These are phyloP conservation scores for Paraplagusia blochii DNA, from an alignment of 2,113 vertebrate species.

Conservation along the genomic window DNA sequence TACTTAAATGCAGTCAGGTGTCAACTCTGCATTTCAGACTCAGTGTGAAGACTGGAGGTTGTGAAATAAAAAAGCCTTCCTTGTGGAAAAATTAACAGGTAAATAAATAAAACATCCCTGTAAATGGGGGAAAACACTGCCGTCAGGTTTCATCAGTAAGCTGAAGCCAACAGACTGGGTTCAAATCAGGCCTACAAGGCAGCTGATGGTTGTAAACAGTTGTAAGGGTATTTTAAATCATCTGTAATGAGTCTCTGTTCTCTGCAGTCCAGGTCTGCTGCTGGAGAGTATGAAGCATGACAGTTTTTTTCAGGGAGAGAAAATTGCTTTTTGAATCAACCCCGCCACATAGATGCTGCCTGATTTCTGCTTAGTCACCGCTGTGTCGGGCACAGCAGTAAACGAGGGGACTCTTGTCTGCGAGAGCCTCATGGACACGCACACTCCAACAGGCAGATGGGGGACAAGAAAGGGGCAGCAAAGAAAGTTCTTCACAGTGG, in stretches of 20 bases:
- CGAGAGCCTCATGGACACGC: conserved; percentile 5
- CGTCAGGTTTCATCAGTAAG: not conserved
- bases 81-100: too few relatives aligned
- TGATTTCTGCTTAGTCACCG: conserved; percentile 46
- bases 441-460: conserved; percentile 4
- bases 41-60: too few relatives aligned
- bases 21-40: too few relatives aligned
- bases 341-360: conserved; percentile 22
- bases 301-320: not conserved
- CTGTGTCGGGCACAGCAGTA: conserved; percentile 14
- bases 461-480: conserved; percentile 11
- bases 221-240: conserved; percentile 16
- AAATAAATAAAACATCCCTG: too few relatives aligned
- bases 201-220: conserved; percentile 8
- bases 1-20: too few relatives aligned
- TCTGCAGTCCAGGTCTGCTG: not conserved
- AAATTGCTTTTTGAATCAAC: conserved; percentile 37
- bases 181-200: conserved; percentile 15
- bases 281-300: conserved; percentile 26
- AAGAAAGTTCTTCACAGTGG: conserved; percentile 32
- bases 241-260: conserved; percentile 21
- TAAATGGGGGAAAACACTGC: not conserved
- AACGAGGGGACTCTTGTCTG: conserved; percentile 21
- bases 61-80: too few relatives aligned
- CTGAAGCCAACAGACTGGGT: not conserved